Percentiles rank a stretch among this genome's conserved stretches.
These are phyloP conservation scores for Neodontobutis hainanensis DNA, from an alignment of 2,113 vertebrate species.

Conservation along the genomic window DNA sequence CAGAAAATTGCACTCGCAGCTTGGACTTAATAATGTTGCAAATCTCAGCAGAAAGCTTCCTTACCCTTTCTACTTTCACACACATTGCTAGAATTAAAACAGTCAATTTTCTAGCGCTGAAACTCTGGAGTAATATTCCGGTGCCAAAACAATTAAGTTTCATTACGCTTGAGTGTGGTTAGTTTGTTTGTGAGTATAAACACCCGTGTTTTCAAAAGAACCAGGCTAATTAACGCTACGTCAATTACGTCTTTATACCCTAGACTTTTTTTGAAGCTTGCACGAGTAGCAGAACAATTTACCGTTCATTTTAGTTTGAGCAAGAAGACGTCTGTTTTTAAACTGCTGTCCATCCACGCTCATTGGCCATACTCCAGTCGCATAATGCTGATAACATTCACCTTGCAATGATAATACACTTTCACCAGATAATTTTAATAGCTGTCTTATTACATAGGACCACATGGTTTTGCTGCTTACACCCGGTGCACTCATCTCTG, in stretches of 20 bases:
- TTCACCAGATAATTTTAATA: constrained; percentile 42
- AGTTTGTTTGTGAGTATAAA: too few species aligned
- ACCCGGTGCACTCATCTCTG: constrained; percentile 15
- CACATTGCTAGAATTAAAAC: too few species aligned
- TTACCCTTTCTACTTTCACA: not conserved
- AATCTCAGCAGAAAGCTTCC: constrained; percentile 6
- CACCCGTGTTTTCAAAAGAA: too few species aligned
- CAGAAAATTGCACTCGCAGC: constrained; percentile 27
- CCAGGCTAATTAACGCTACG: too few species aligned
- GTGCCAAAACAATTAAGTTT: too few species aligned
- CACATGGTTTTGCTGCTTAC: constrained; percentile 28
- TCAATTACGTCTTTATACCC: too few species aligned
- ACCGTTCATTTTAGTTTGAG: not conserved
- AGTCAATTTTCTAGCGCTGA: too few species aligned
- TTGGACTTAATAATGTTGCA: constrained; percentile 15
- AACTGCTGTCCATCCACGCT: not conserved
- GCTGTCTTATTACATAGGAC: constrained; percentile 39
- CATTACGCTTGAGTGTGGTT: too few species aligned
- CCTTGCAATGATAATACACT: constrained; percentile 37
- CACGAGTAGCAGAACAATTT: too few species aligned
- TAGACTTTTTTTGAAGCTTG: too few species aligned
- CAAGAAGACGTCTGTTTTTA: not conserved
- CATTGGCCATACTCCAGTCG: not conserved
- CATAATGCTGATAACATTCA: constrained; percentile 35
- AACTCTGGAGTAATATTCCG: too few species aligned